Evolutionary conservation across 1,140 invertebrate genomes (phyloP).

Genomic region (Trichomalopsis sarcophagae): DNA sequence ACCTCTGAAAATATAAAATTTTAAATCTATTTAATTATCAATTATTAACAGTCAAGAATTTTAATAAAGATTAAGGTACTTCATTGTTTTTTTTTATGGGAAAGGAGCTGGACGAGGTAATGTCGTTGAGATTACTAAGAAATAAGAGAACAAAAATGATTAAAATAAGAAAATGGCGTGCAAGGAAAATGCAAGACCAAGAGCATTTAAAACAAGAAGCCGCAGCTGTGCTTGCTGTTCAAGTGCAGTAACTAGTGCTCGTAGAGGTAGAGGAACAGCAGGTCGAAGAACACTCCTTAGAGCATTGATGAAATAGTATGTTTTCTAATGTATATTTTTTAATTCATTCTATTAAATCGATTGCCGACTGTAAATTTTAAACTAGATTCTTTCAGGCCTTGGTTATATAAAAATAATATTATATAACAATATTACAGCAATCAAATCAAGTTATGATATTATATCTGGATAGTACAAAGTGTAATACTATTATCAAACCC

Average conservation of each 20-base stretch:
- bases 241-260: not conserved
- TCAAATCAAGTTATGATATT: conserved; percentile 13
- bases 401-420: conserved; percentile 33
- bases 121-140: conserved; percentile 41
- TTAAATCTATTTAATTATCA: no score
- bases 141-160: conserved; percentile 37
- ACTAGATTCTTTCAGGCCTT: not conserved
- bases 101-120: conserved; percentile 46
- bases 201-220: not conserved
- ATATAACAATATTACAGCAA: conserved; percentile 25
- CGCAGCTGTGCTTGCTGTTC: not conserved
- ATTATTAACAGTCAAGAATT: no score
- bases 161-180: conserved; percentile 4
- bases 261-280: conserved; percentile 20
- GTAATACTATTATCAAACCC: conserved; percentile 25
- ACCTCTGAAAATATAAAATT: no score
- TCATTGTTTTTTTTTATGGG: conserved; percentile 20
- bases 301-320: conserved; percentile 20
- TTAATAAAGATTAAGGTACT: no score
- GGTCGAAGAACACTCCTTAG: conserved; percentile 38
- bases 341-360: not conserved
- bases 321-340: not conserved
- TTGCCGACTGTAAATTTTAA: not conserved
- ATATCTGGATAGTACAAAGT: not conserved
- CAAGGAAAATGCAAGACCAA: not conserved